A percentile compares a stretch with the other conserved stretches of the same genome.
Conservation (phyloP, 2,888 invertebrate genomes). For the Pseudeuparius sepicola region DNA sequence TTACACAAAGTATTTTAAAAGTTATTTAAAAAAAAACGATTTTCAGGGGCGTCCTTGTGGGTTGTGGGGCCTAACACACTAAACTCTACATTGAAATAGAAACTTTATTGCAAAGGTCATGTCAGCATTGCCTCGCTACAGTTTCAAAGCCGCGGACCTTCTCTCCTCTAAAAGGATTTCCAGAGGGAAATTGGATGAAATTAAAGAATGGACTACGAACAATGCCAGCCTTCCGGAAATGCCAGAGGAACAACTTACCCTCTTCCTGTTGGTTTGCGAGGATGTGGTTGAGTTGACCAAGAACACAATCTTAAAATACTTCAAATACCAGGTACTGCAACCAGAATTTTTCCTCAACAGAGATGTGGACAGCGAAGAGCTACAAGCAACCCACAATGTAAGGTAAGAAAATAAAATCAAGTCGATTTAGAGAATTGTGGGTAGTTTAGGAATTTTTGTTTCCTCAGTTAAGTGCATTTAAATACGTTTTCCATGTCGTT, state of each 20-base stretch:
- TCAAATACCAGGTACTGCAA: constrained; percentile 45
- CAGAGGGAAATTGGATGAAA: constrained; percentile 26
- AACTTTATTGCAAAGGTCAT: too few species aligned
- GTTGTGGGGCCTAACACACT: too few species aligned
- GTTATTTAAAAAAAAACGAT: too few species aligned
- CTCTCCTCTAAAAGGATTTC: constrained; percentile 24
- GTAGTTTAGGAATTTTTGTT: too few species aligned
- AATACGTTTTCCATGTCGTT: too few species aligned
- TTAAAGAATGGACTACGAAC: constrained; percentile 29
- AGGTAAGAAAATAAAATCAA: constrained; percentile 48
- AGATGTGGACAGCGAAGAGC: constrained; percentile 35
- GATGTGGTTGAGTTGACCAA: constrained; percentile 49
- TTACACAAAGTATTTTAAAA: too few species aligned
- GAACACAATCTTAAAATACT: constrained; percentile 53
- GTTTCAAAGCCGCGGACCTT: constrained; percentile 24
- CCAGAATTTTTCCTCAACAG: constrained; percentile 56
- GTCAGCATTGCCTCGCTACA: constrained; percentile 20
- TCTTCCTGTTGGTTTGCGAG: constrained; percentile 58
- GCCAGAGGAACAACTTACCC: constrained; percentile 51
- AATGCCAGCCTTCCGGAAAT: constrained; percentile 29
- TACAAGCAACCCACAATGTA: constrained; percentile 41
- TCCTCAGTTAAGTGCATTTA: too few species aligned
- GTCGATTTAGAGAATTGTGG: too few species aligned
- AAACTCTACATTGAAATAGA: too few species aligned
- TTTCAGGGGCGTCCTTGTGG: too few species aligned